Base-by-base conservation (phyloP, 1,140 invertebrate species). In the Oedothorax gibbosus region DNA sequence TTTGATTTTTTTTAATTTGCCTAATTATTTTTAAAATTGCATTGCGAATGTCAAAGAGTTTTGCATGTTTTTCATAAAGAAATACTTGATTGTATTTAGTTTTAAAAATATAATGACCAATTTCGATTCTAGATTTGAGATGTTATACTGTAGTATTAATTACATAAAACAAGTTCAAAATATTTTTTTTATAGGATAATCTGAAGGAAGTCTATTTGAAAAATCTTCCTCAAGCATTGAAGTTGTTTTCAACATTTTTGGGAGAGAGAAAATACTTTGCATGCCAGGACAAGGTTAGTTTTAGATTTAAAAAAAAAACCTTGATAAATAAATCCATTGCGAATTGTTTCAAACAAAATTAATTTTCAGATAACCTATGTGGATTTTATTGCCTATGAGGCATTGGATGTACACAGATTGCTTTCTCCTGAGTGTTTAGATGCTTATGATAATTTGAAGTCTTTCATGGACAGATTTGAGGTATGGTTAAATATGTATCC, bases 361-460 rank as follows among this genome's bases (percentile, higher is more conserved):
- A 68, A 75, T 11, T 79, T 62, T 86, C 87, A 92, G 91, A 85
- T 92, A 10, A 90, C 90, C 0, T 91, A 90, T 87, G 90, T 90
- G 7, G 92, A 92, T 84, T 92, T 92, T 87, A 87, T 90, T 51
- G 81, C 91, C 20, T 92, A 91, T 88, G 92, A 92, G 79, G 85
- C 90, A 7, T 85, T 92, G 49, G 91, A 92, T 87, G 88, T 90
- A 49, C 89, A 90, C 57, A 80, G 87, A n/a, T 76, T 89, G 14
- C 87, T 92, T 11, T 87, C 89, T 49, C 88, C 91, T 11, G 87
- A 87, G 18, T 90, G 88, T 79, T 53, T 92, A 50, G 90, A 90
- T 56, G 76, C 87, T 3, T 90, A 89, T 66, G 88, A 89, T n/a
- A 90, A 89, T 76, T 87, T 92, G 51, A 89, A 90, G 53, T 89